Percentiles rank a stretch among this genome's conserved stretches.
phyloP scores from a whole-genome alignment of 2,888 invertebrate genomes.

The Ecliptopera silaceata region DNA sequence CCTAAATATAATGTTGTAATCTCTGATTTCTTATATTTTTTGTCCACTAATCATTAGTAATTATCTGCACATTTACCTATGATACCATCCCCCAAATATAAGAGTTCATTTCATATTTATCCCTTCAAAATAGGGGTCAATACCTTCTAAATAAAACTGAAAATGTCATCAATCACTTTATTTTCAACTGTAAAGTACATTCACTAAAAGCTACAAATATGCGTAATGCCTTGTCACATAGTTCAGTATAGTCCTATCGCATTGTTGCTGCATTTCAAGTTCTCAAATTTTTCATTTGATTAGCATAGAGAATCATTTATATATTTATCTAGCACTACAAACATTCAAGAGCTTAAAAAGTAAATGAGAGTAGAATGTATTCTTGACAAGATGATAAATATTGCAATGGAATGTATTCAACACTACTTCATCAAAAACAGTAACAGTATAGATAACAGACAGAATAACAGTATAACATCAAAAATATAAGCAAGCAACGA shows the following conservation, averaged over 20 bases:
- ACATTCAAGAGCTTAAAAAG: constrained; percentile 31
- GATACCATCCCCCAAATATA: no score
- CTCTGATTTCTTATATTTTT: constrained; percentile 5
- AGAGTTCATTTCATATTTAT: no score
- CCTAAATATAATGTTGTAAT: constrained; percentile 29
- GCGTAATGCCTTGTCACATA: constrained; percentile 28
- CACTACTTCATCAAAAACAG: constrained; percentile 32
- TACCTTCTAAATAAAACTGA: constrained; percentile 25
- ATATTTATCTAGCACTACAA: constrained; percentile 22
- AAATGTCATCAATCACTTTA: constrained; percentile 55
- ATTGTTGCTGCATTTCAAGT: constrained; percentile 16
- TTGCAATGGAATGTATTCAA: constrained; percentile 62
- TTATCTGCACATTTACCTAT: no score
- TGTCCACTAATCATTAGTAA: background rate
- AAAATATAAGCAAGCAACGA: constrained; percentile 29
- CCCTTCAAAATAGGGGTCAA: no score
- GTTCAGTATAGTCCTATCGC: constrained; percentile 20
- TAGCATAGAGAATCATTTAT: background rate
- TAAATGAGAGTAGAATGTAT: constrained; percentile 18
- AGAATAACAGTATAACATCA: constrained; percentile 23
- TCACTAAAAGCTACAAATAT: constrained; percentile 41
- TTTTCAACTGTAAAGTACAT: constrained; percentile 53
- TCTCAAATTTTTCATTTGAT: background rate
- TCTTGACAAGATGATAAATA: constrained; percentile 36
- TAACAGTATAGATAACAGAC: constrained; percentile 11